Evolutionary conservation across 1,140 invertebrate genomes (phyloP).

Genomic region (Hylaeus anthracinus): DNA sequence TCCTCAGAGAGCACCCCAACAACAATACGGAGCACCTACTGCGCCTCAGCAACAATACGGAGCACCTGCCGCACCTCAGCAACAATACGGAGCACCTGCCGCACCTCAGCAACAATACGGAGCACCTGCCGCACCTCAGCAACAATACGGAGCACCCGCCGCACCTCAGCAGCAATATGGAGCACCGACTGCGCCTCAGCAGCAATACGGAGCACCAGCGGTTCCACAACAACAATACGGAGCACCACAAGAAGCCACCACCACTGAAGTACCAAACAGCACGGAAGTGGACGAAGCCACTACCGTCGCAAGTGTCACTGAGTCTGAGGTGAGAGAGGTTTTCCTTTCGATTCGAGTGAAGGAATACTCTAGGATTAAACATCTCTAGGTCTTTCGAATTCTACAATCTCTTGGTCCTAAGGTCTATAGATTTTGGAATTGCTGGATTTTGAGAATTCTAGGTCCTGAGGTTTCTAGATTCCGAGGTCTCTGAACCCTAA

Average conservation of each 20-base stretch:
- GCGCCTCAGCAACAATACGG: constrained; percentile 62
- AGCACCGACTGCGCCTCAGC: constrained; percentile 40
- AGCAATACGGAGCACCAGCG: constrained; percentile 57
- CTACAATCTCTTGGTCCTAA: too few relatives aligned
- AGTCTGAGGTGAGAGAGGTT: constrained; percentile 62
- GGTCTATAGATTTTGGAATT: too few relatives aligned
- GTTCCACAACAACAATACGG: constrained; percentile 52
- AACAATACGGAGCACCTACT: constrained; percentile 47
- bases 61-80: constrained; percentile 50
- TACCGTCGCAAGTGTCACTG: constrained; percentile 63
- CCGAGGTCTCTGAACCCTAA: too few relatives aligned
- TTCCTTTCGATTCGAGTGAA: too few relatives aligned
- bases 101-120: constrained; percentile 55
- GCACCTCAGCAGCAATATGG: constrained; percentile 59
- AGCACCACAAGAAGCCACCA: constrained; percentile 55
- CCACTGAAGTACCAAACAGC: constrained; percentile 65
- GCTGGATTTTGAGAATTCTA: too few relatives aligned
- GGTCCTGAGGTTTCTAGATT: too few relatives aligned
- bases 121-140: constrained; percentile 42
- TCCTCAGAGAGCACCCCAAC: constrained; percentile 73
- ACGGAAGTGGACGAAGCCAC: constrained; percentile 71
- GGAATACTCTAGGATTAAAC: too few relatives aligned
- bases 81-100: constrained; percentile 59
- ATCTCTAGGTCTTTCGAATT: too few relatives aligned
- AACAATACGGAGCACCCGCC: constrained; percentile 47